Evolutionary conservation across 1,140 invertebrate genomes (phyloP).

Genomic region (Eupeodes corollae): DNA sequence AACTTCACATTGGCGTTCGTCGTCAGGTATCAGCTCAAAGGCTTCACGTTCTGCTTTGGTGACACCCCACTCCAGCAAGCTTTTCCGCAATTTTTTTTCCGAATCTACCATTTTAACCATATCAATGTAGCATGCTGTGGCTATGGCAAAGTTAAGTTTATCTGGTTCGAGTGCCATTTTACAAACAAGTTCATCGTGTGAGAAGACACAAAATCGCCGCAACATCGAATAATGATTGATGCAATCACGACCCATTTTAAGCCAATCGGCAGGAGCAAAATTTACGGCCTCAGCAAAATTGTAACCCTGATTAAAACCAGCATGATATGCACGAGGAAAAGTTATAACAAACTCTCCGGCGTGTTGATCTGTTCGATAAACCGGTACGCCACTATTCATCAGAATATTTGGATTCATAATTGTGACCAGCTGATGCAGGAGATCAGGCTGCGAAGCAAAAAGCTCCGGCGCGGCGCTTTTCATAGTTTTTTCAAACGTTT

Average conservation of each 20-base stretch:
- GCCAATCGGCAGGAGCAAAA: conserved; percentile 95
- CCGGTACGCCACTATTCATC: conserved; percentile 61
- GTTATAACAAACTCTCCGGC: conserved; percentile 97
- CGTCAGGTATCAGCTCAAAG: conserved; percentile 86
- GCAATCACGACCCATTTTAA: conserved; percentile 83
- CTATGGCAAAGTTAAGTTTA: conserved; percentile 66
- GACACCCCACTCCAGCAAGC: conserved; percentile 66
- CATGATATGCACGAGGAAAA: conserved; percentile 94
- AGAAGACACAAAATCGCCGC: conserved; percentile 90
- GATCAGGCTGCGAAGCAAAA: conserved; percentile 83
- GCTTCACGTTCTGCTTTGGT: conserved; percentile 75
- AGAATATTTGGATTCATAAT: conserved; percentile 94
- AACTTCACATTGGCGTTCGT: conserved; percentile 80
- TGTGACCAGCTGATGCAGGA: conserved; percentile 88
- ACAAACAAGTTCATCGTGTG: conserved; percentile 93
- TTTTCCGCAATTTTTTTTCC: conserved; percentile 63
- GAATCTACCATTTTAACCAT: conserved; percentile 79
- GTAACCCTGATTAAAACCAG: conserved; percentile 96
- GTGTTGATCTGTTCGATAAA: conserved; percentile 75
- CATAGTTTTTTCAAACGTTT: conserved; percentile 87
- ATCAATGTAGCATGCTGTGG: conserved; percentile 76
- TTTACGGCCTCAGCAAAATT: conserved; percentile 99
- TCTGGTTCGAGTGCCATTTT: conserved; percentile 87
- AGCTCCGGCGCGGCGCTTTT: conserved; percentile 83
- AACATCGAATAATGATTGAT: conserved; percentile 84